These are phyloP conservation scores for Parapsyche elsis DNA, from an alignment of 1,140 invertebrate genomes.

Conservation along the genomic window DNA sequence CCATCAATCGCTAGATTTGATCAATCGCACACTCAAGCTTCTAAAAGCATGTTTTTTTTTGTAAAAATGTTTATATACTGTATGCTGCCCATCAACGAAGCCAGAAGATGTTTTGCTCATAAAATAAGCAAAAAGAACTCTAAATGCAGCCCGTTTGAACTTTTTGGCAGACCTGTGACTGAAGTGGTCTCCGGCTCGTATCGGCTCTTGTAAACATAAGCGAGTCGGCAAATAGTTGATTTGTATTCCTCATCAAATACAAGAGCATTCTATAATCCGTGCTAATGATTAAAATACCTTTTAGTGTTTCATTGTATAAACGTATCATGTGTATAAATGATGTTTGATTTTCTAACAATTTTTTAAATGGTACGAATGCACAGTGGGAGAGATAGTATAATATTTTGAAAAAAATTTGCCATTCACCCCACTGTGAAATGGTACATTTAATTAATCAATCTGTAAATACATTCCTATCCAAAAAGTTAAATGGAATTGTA, in stretches of 20 bases:
- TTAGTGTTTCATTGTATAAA: neutral
- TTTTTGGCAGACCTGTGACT: conserved; percentile 13
- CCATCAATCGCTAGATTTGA: neutral
- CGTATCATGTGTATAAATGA: neutral
- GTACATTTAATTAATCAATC: too few relatives aligned
- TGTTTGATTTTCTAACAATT: too few relatives aligned
- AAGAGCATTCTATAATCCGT: conserved; percentile 16
- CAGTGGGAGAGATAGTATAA: too few relatives aligned
- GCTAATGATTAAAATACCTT: conserved; percentile 14
- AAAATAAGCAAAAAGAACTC: neutral
- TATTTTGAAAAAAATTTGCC: too few relatives aligned
- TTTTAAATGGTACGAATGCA: too few relatives aligned
- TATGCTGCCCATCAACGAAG: neutral
- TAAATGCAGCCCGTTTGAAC: neutral
- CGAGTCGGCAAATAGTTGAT: conserved; percentile 25
- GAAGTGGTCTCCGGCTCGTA: neutral
- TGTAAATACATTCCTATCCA: too few relatives aligned
- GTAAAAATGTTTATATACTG: neutral
- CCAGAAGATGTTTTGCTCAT: neutral
- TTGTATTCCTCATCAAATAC: conserved; percentile 17
- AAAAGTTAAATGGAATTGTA: too few relatives aligned
- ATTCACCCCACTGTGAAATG: too few relatives aligned
- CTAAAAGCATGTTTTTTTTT: conserved; percentile 1
- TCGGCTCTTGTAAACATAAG: conserved; percentile 14
- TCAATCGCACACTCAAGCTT: neutral